Base-by-base conservation (phyloP, 2,888 invertebrate species). In the Gibbula magus region DNA sequence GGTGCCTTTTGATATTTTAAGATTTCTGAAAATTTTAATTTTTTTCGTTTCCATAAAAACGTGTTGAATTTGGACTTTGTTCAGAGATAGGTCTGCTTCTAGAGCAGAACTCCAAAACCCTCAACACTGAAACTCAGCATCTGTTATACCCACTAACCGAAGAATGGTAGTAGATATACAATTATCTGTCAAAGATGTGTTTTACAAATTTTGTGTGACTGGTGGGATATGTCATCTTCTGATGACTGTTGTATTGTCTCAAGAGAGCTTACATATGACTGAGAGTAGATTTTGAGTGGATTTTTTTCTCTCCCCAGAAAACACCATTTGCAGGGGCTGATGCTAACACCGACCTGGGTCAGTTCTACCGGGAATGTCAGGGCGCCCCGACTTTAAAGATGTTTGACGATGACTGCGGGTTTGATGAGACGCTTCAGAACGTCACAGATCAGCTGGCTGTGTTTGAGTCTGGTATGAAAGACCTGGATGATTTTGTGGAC, bases 281-380 rank as follows among this genome's bases (percentile, higher is more conserved):
- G 39, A 16, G 13, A 35, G 8, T 54, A 45, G n/a, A 74, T 67
- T 54, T 54, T 22, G 20, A 32, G 51, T 73, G 51, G 22, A 39
- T 7, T 61, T 66, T 25, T 70, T 81, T 84, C 83, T 94, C 95
- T 2, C 94, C 95, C 1, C 94, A 96, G 96, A 96, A 96, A 93
- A 95, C 96, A 75, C 96, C 96, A 3, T 96, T 96, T 91, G 96
- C 96, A 70, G 95, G 95, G 83, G 94, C 95, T n/a, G 91, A 91
- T 80, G 87, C 88, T 2, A 95, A 95, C 88, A 95, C 95, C 67
- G 96, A 97, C 89, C 94, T 97, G 83, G 96, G 96, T 0, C 94
- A 95, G 83, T 96, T 97, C 93, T 96, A 96, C 93, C 94, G 95
- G 51, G 96, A 96, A 89, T 96, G 96, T 93, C 95, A 96, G 90